Base-by-base conservation (phyloP, 2,888 invertebrate species). In the Eupeodes luniger region DNA sequence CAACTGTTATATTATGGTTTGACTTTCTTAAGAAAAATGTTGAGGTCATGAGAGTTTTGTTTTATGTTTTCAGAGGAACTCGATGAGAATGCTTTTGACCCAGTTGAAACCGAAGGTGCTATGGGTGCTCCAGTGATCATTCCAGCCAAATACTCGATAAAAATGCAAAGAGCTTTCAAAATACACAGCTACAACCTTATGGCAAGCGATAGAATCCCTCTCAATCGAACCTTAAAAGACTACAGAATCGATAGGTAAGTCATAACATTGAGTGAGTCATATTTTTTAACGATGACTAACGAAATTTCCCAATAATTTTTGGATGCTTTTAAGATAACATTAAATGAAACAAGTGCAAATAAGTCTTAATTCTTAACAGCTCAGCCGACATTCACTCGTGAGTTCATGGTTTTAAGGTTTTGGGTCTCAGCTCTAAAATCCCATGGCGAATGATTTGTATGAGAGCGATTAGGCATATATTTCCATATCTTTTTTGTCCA, bases 101-200 rank as follows among this genome's bases (percentile, higher is more conserved):
- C 98, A 0, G 94, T 96, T 75, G 94, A 95, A 11, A 95, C 95
- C 6, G 97, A 97, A 85, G 98, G 98, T 0, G 96, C 95, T 91
- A 95, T 96, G 89, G 98, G 98, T 0, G 95, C 96, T 79, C 97
- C 98, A 0, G 98, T 98, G 0, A 94, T 96, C 70, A 95, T 98
- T 81, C 95, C 96, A 12, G 95, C 96, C 7, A 95, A 96, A 90
- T 97, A 98, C 91, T 94, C 96, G 64, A 95, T 96, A 51, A 95
- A 95, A 90, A 97, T 97, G 95, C 96, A 96, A 91, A 96, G 97
- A 89, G 94, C 97, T 53, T 98, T 96, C 92, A 95, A 96, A 91
- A 95, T 98, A 49, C 98, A 98, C 93, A 96, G 97, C 51, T 98
- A 98, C 92, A 98, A 98, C 93, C 95, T 98, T 90, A 94, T 98